Evolutionary conservation across 2,797 vertebrate species (phyloP), one percentile per base, ranked within the genome.

Genomic region (Coregonus sp.): DNA sequence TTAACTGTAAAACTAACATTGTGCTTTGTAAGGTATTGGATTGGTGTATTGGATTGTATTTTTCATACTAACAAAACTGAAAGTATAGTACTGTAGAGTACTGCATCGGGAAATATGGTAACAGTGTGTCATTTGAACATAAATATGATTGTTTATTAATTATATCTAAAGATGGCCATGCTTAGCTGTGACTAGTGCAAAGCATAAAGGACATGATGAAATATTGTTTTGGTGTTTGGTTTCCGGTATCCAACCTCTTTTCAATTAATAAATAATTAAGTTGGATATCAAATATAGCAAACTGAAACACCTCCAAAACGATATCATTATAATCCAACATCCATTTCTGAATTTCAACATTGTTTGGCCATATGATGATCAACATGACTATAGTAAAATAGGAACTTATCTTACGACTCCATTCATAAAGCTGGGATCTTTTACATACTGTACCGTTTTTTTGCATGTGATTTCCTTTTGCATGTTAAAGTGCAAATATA

Each of bases 381-480:
- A 4, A 25, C 25, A 18, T 35, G 72, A 18, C 16, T 12, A 18
- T 33, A 73, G 72, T 18, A 9, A 35, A 6, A n/a, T 6, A 59
- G 68, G 33, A 33, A 69, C 35, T 85, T 88, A 88, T 90, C 90
- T 47, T 86, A 76, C 88, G 79, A 82, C 61, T 85, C 82, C 81
- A 88, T 92, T 92, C 81, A 90, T 86, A 89, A 89, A 90, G 83
- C 73, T 88, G 81, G 25, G 5, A 65, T 65, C 20, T 88, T 92
- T 90, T 93, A 91, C 88, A 92, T 91, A 89, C 83, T 31, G 75
- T 81, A 76, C 71, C 35, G 73, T 84, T 84, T 89, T 85, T 91
- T 93, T 93, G 90, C 92, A 92, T 93, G 88, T 85, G 91, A 89
- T 92, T 88, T 86, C 88, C 81, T 82, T 90, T 90, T 86, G 84